A percentile compares a stretch with the other conserved stretches of the same genome.
Evolutionary conservation across 2,797 vertebrate genomes (phyloP).

Genomic region (Acanthurus tractus): DNA sequence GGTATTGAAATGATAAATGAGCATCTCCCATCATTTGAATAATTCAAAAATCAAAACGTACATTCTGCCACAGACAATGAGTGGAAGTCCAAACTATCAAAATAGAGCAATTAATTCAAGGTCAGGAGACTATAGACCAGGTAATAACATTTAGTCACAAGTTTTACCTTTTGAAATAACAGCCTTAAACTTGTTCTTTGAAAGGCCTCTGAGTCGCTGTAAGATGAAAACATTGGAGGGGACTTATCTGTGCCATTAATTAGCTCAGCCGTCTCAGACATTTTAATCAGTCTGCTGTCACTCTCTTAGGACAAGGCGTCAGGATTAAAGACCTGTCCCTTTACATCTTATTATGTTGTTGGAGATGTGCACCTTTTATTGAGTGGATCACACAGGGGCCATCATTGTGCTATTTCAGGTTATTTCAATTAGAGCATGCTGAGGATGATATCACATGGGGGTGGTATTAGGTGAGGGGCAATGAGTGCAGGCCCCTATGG

Average conservation of each 20-base stretch:
- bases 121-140: slow-evolving; percentile 35
- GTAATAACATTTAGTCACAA: slow-evolving; percentile 14
- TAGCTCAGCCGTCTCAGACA: slow-evolving; percentile 61
- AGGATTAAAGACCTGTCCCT: slow-evolving; percentile 52
- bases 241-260: slow-evolving; percentile 67
- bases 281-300: slow-evolving; percentile 73
- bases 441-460: slow-evolving; percentile 52
- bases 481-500: slow-evolving; percentile 22
- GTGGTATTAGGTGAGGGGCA: slow-evolving; percentile 36
- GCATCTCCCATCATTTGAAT: slow-evolving; percentile 29
- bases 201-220: slow-evolving; percentile 35
- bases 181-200: slow-evolving; percentile 45
- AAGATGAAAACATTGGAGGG: slow-evolving; percentile 35
- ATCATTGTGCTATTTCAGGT: slow-evolving; percentile 35
- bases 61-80: slow-evolving; percentile 23
- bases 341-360: slow-evolving; percentile 41
- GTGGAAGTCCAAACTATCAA: slow-evolving; percentile 33
- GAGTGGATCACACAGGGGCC: slow-evolving; percentile 35
- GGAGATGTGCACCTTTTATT: slow-evolving; percentile 39
- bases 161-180: slow-evolving; percentile 42
- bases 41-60: slow-evolving; percentile 52
- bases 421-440: slow-evolving; percentile 59
- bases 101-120: slow-evolving; percentile 54
- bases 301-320: slow-evolving; percentile 44
- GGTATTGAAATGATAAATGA: slow-evolving; percentile 45